Conservation (phyloP, 2,888 invertebrate genomes). For the Oscheius sp. region DNA sequence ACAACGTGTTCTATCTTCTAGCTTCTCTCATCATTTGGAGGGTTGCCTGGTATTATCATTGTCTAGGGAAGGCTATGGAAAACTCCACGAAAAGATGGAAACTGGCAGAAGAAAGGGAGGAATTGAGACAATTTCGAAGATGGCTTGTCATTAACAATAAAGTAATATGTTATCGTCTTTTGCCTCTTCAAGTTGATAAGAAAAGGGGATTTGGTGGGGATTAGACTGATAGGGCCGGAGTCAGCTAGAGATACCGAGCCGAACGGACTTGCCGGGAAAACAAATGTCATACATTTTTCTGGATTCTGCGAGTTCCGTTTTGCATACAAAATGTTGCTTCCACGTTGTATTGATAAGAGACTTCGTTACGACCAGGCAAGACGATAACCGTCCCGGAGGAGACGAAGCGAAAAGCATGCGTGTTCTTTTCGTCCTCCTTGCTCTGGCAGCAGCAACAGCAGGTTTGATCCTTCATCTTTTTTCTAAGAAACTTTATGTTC, state of each 20-base stretch:
- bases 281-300: neutral
- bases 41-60: conserved; percentile 1
- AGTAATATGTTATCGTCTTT: too few relatives aligned
- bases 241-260: neutral
- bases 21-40: neutral
- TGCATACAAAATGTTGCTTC: conserved; percentile 1
- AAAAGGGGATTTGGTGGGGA: neutral
- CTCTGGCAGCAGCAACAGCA: neutral
- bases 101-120: too few relatives aligned
- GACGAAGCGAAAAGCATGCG: conserved; percentile 12
- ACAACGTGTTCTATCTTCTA: neutral
- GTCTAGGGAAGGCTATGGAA: conserved; percentile 6
- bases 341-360: conserved; percentile 12
- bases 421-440: conserved; percentile 8
- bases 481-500: neutral
- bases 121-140: too few relatives aligned
- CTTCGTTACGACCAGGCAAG: neutral
- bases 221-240: neutral
- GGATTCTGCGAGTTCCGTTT: conserved; percentile 6
- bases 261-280: neutral
- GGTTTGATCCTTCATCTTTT: neutral
- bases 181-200: neutral
- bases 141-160: too few relatives aligned
- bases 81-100: too few relatives aligned
- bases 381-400: conserved; percentile 1